A percentile compares a stretch with the other conserved stretches of the same genome.
These are phyloP conservation scores for Channa maculata DNA, from an alignment of 2,113 vertebrate genomes.

Conservation along the genomic window DNA sequence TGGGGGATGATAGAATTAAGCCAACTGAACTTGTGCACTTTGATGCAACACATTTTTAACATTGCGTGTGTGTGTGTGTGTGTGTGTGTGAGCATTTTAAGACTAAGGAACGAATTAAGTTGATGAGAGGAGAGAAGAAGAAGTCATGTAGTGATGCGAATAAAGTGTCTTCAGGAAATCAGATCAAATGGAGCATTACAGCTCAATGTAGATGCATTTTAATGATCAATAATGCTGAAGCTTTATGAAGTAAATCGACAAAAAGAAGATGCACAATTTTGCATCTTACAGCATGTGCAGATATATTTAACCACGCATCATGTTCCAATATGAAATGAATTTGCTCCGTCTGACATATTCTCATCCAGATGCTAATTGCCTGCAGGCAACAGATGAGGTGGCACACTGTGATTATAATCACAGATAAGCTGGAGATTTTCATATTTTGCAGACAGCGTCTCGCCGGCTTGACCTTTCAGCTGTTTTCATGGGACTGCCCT, in stretches of 20 bases:
- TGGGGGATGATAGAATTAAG: conserved; percentile 37
- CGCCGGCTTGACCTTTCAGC: conserved; percentile 73
- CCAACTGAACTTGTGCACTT: conserved; percentile 29
- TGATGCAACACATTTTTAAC: conserved; percentile 34
- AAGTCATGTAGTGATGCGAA: conserved; percentile 3
- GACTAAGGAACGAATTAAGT: background rate
- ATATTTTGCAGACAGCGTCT: conserved; percentile 78
- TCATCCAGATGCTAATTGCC: conserved; percentile 63
- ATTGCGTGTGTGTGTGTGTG: conserved; percentile 22
- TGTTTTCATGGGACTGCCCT: conserved; percentile 67
- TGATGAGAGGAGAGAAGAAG: conserved; percentile 2
- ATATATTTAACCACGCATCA: conserved; percentile 11
- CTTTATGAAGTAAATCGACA: background rate
- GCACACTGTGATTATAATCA: conserved; percentile 68
- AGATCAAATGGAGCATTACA: background rate
- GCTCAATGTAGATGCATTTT: background rate
- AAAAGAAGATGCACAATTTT: background rate
- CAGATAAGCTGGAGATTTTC: conserved; percentile 76
- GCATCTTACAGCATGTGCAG: conserved; percentile 3
- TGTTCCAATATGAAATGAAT: conserved; percentile 40
- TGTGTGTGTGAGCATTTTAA: conserved; percentile 20
- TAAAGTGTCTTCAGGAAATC: background rate
- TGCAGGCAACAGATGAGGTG: conserved; percentile 45
- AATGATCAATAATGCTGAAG: conserved; percentile 3
- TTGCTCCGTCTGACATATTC: conserved; percentile 39